Base-by-base conservation (phyloP, 2,888 invertebrate species). In the Epinotia bilunana region DNA sequence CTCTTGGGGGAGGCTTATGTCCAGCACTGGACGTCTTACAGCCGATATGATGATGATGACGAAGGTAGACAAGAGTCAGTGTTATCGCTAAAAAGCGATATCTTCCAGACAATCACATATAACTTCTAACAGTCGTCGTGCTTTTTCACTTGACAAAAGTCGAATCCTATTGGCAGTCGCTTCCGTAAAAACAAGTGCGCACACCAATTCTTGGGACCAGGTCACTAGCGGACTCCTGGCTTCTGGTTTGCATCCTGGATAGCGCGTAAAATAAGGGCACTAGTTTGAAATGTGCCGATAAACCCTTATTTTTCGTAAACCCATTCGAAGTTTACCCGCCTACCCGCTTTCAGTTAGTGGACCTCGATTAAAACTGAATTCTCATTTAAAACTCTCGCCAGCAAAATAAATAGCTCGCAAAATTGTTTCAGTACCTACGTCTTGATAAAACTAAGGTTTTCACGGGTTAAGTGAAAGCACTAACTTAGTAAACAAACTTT, bases 401-500 rank as follows among this genome's bases (percentile, higher is more conserved):
- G 28, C 23, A 23, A 64, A 49, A 64, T 64, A 64, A 64, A 64
- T 43, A 13, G 20, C 1, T 28, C 16, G n/a, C 64, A 53, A n/a
- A 28, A 28, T 28, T 33, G 3, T 12, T 65, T 20, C 16, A 18
- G 3, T 65, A n/a, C n/a, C n/a, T n/a, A 5, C 12, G n/a, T 53
- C 28, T 9, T 53, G 6, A n/a, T 33, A 6, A n/a, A 12, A 33
- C 4, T 13, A 20, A 43, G 28, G 55, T 16, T 20, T n/a, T 68
- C 23, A 43, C 57, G 61, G n/a, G 43, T 28, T n/a, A 60, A 23
- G 46, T n/a, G 69, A 69, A 61, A 46, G 46, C 60, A 23, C 69
- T 69, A 69, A 46, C 28, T 58, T 43, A 69, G 57, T 46, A 33
- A 71, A 53, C 9, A 60, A 58, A 46, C n/a, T 61, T 33, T 33